Base-by-base conservation (phyloP, 2,113 vertebrate genomes). In the Cromileptes altivelis region DNA sequence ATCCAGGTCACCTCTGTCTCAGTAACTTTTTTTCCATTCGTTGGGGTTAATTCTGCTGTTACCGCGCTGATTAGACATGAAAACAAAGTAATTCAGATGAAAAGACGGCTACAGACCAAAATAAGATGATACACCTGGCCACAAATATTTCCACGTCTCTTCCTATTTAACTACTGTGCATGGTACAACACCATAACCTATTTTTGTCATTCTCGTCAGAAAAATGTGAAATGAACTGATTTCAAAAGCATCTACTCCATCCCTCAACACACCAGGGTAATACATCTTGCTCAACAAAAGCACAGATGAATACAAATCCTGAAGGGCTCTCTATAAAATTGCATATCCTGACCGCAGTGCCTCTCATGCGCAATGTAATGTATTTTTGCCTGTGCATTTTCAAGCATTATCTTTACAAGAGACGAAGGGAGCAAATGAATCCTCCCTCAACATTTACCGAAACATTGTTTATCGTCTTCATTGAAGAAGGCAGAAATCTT, bases 301-400 rank as follows among this genome's bases (percentile, higher is more conserved):
- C 83, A 68, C 45, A 72, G 53, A 86, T 82, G 86, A 89, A 90
- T 81, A 85, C 81, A 81, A 90, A 92, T 85, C 75, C 75, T 83
- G 79, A 85, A 75, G 84, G 74, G 70, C 80, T 74, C 50, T 68
- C 70, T 73, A 53, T 68, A 81, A 87, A 88, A 90, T 86, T 82
- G 70, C 80, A 86, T 70, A 62, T 83, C 76, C 75, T 75, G 71
- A 55, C 73, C 27, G 27, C 13, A n/a, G 42, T 2, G 13, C 64
- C 52, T 81, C 47, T 74, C 40, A 17, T 7, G 50, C 62, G 25
- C 64, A 78, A 9, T 73, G 69, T 65, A 75, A 71, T 63, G 73
- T 50, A 37, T 76, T 78, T 30, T 58, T 71, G 12, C 60, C 74
- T 72, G 33, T 64, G 77, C 5, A 12, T 84, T 76, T 45, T 74